Conservation (phyloP, 2,888 invertebrate genomes). For the Epirrita christyi region DNA sequence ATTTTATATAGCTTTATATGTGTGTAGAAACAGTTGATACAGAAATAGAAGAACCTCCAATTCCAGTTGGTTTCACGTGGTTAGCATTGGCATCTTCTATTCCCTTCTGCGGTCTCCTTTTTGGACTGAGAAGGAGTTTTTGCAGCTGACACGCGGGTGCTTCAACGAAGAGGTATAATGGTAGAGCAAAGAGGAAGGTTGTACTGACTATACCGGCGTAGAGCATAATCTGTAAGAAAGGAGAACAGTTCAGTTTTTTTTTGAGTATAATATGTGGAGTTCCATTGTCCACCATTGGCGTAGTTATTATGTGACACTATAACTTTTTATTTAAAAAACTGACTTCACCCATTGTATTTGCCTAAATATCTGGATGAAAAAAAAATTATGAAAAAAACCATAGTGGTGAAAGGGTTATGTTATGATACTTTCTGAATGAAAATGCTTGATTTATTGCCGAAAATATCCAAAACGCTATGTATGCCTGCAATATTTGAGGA, state of each 20-base stretch:
- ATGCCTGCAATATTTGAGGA: too few relatives aligned
- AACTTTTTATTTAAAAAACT: too few relatives aligned
- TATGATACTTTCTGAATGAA: too few relatives aligned
- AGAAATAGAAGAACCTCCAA: constrained; percentile 61
- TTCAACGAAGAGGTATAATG: constrained; percentile 74
- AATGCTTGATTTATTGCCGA: too few relatives aligned
- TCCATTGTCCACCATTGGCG: too few relatives aligned
- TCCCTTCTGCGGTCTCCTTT: constrained; percentile 56
- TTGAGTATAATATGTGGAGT: not conserved
- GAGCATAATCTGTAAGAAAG: constrained; percentile 68
- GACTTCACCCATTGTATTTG: too few relatives aligned
- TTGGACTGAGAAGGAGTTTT: constrained; percentile 68
- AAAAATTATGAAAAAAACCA: too few relatives aligned
- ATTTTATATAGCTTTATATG: constrained; percentile 52
- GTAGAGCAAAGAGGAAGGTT: constrained; percentile 67
- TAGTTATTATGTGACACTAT: too few relatives aligned
- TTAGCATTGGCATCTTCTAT: constrained; percentile 60
- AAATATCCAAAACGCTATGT: too few relatives aligned
- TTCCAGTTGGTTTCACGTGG: constrained; percentile 66
- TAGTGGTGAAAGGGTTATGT: too few relatives aligned
- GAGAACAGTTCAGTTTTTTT: not conserved
- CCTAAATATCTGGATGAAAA: too few relatives aligned
- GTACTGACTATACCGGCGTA: constrained; percentile 72
- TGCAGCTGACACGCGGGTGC: constrained; percentile 74
- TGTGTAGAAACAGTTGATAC: constrained; percentile 78